Evolutionary conservation across 2,888 invertebrate genomes (phyloP), one percentile per base, ranked within the genome.

Genomic region (Plebejus anna): DNA sequence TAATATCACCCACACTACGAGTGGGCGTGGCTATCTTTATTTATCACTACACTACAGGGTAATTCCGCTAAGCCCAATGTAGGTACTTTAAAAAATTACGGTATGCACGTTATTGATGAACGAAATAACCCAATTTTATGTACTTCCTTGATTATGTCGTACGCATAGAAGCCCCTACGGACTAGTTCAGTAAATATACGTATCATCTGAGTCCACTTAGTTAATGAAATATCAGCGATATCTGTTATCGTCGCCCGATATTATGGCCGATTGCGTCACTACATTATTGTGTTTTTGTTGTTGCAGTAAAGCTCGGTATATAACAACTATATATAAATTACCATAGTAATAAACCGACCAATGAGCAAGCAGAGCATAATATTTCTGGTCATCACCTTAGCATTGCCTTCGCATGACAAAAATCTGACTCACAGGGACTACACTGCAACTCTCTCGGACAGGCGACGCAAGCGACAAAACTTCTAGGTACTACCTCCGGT

Each of bases 221-320:
- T 76, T 79, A 79, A 79, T 79, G 79, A 79, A 79, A 79, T 79
- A 79, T 79, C 78, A 78, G 75, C 70, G 78, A 77, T 79, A 78
- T 75, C 75, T 51, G 59, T 70, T 77, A 79, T 77, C 78, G 42
- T 16, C 78, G 79, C 72, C 78, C 79, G 79, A 79, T 79, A 79
- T 51, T 76, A 55, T 51, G 73, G 51, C 0, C 47, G 42, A 72
- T 73, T 55, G 51, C 55, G 51, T 73, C 55, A 47, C 72, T 72
- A 51, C 51, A 28, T 55, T 55, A 73, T 73, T 28, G 28, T 73
- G 32, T 51, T 32, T 47, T 42, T 71, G 38, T 70, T n/a, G n/a
- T 70, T 70, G 28, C 6, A 11, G 9, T 22, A n/a, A 36, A 22
- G 61, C 9, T 61, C 28, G 9, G 1, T 22, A 2, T 9, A 2